These are phyloP conservation scores for Corythornis vintsioides DNA, from an alignment of 2,113 vertebrate genomes.

Conservation along the genomic window DNA sequence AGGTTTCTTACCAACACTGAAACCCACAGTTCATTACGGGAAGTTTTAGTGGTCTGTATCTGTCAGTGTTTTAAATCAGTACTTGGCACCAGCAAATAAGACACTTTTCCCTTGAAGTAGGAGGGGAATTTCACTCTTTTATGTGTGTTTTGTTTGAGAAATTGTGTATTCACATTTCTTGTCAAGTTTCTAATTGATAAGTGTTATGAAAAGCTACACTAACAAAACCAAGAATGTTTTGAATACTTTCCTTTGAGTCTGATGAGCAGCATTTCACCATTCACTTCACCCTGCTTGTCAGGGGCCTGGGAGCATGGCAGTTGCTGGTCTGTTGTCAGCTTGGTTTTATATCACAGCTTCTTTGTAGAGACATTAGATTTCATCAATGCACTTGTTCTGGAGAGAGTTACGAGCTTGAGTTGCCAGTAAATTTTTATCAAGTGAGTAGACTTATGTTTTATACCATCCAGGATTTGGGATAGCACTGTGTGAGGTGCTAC, in stretches of 20 bases:
- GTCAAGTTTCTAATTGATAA: slow-evolving; percentile 14
- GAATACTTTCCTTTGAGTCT: not conserved
- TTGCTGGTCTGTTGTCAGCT: not conserved
- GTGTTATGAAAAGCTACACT: not conserved
- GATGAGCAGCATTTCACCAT: not conserved
- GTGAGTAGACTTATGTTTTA: not conserved
- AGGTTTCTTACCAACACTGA: slow-evolving; percentile 71
- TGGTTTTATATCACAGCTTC: not conserved
- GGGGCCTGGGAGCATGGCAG: not conserved
- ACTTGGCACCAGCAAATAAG: slow-evolving; percentile 54
- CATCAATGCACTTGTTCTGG: not conserved
- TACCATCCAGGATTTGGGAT: not conserved
- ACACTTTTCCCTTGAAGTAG: slow-evolving; percentile 56
- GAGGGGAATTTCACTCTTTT: slow-evolving; percentile 51
- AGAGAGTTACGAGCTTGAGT: not conserved
- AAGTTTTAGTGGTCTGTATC: slow-evolving; percentile 69
- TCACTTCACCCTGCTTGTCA: not conserved
- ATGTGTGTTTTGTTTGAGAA: slow-evolving; percentile 47
- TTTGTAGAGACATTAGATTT: not conserved
- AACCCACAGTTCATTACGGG: slow-evolving; percentile 68
- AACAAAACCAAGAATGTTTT: slow-evolving; percentile 10
- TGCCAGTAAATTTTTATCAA: not conserved
- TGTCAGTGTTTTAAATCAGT: slow-evolving; percentile 56
- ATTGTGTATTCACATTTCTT: not conserved
- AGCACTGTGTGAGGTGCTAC: not conserved